Percentiles rank a stretch among this genome's conserved stretches.
Conservation (phyloP, 2,888 invertebrate genomes). For the Polydesmus complanatus region DNA sequence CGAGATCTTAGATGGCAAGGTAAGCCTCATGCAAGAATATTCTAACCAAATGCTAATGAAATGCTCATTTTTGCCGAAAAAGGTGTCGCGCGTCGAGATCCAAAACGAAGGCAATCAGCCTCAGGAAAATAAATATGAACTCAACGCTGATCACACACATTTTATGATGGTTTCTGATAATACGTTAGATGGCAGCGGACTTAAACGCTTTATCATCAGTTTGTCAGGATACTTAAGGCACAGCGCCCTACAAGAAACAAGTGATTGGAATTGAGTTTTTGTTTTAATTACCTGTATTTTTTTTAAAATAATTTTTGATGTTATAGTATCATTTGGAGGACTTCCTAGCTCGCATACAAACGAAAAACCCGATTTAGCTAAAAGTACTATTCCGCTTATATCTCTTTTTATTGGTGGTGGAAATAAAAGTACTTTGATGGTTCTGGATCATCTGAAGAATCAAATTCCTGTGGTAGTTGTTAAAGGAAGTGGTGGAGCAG, state of each 20-base stretch:
- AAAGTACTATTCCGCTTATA: constrained; percentile 28
- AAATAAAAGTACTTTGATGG: constrained; percentile 28
- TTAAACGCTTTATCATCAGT: constrained; percentile 21
- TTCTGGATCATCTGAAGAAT: constrained; percentile 29
- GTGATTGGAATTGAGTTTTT: neutral
- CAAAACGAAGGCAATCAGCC: constrained; percentile 22
- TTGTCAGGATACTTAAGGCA: constrained; percentile 21
- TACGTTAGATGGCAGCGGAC: constrained; percentile 22
- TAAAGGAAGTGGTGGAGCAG: constrained; percentile 31
- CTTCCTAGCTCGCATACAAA: neutral
- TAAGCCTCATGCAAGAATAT: constrained; percentile 3
- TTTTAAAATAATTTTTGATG: neutral
- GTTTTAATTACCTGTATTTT: neutral
- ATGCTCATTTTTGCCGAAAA: too few species aligned
- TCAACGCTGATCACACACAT: constrained; percentile 32
- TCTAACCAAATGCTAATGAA: neutral
- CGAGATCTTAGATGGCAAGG: constrained; percentile 20
- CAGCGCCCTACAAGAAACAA: constrained; percentile 9
- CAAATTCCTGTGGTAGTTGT: constrained; percentile 32
- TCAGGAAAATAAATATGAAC: constrained; percentile 24
- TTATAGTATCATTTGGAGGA: neutral
- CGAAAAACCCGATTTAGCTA: constrained; percentile 18
- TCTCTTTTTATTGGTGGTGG: constrained; percentile 33
- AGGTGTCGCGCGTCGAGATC: constrained; percentile 18
- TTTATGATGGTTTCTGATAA: constrained; percentile 28